Evolutionary conservation across 2,113 vertebrate species (phyloP).

Genomic region (Triplophysa siluroides): DNA sequence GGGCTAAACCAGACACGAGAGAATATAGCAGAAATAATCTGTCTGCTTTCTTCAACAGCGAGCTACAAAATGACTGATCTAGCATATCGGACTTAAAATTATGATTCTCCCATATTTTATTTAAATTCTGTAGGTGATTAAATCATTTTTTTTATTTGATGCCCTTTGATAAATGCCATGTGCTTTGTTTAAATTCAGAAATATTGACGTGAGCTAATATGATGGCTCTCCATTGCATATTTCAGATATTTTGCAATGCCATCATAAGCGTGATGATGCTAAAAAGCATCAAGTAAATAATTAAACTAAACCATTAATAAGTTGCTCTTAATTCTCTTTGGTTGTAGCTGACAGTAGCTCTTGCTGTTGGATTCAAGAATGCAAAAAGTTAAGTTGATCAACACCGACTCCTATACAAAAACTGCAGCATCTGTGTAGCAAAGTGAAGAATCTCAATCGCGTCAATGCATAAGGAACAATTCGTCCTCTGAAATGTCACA

Average conservation of each 20-base stretch:
- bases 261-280: conserved; percentile 31
- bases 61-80: background rate
- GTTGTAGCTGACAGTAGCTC: conserved; percentile 52
- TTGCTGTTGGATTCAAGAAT: conserved; percentile 31
- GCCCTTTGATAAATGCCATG: conserved; percentile 40
- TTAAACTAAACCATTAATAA: background rate
- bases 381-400: conserved; percentile 33
- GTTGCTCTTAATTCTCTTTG: conserved; percentile 52
- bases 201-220: background rate
- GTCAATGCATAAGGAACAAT: conserved; percentile 20
- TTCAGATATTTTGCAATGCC: conserved; percentile 32
- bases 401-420: conserved; percentile 21
- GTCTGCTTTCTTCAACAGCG: background rate
- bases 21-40: conserved; percentile 24
- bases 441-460: conserved; percentile 11
- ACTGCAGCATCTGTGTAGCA: background rate
- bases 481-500: conserved; percentile 24
- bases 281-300: conserved; percentile 2
- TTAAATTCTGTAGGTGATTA: conserved; percentile 34
- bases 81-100: background rate
- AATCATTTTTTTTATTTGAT: conserved; percentile 29
- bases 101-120: conserved; percentile 41
- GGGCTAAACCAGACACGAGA: background rate
- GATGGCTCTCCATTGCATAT: conserved; percentile 18
- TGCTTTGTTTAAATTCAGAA: conserved; percentile 40